A percentile compares a stretch with the other conserved stretches of the same genome.
phyloP scores from a whole-genome alignment of 2,888 invertebrate genomes.

The Boloria euphrosyne region DNA sequence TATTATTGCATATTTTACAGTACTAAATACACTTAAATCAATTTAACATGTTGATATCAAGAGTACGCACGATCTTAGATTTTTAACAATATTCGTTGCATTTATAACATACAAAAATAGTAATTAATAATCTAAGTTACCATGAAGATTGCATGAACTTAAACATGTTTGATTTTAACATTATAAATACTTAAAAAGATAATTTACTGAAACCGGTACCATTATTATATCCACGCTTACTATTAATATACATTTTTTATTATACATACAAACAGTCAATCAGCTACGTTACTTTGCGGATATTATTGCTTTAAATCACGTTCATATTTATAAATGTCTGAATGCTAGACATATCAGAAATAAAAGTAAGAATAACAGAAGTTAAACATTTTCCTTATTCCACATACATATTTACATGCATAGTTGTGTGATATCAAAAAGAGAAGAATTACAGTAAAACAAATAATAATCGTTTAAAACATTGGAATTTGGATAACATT shows the following conservation, averaged over 20 bases:
- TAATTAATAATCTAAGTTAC: constrained; percentile 20
- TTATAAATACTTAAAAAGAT: constrained; percentile 22
- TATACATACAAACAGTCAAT: constrained; percentile 19
- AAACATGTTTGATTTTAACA: constrained; percentile 16
- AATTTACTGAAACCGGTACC: constrained; percentile 20
- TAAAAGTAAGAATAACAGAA: constrained; percentile 3
- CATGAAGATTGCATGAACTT: constrained; percentile 3
- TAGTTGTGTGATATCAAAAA: constrained; percentile 11
- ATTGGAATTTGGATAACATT: neutral
- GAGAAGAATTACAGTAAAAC: neutral
- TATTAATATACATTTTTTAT: constrained; percentile 18
- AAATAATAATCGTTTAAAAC: too few species aligned
- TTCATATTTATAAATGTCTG: constrained; percentile 14
- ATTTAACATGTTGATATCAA: constrained; percentile 15
- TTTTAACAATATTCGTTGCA: constrained; percentile 15
- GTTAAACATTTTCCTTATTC: constrained; percentile 1
- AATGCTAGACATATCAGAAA: constrained; percentile 17
- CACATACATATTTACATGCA: constrained; percentile 21
- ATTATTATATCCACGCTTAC: constrained; percentile 21
- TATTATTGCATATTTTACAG: neutral
- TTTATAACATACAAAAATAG: constrained; percentile 5
- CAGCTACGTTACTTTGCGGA: constrained; percentile 20
- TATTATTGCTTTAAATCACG: constrained; percentile 21
- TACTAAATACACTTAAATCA: constrained; percentile 14
- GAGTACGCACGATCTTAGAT: constrained; percentile 9